Conservation (phyloP, 1,140 invertebrate species). For the Spodoptera litura region DNA sequence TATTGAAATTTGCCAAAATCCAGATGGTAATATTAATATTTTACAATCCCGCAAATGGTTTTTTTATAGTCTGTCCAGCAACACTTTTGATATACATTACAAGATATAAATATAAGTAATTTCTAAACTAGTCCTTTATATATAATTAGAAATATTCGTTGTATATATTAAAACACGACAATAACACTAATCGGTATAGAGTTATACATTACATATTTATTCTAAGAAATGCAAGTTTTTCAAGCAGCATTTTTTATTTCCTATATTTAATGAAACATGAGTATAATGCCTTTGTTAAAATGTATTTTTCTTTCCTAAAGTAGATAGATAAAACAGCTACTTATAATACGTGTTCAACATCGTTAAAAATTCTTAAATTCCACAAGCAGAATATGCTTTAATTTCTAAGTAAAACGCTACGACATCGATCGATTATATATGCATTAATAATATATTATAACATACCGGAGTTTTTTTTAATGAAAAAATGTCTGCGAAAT, state of each 20-base stretch:
- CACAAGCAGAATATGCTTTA: conserved; percentile 9
- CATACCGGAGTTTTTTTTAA: conserved; percentile 29
- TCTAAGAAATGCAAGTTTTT: not conserved
- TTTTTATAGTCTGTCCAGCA: conserved; percentile 81
- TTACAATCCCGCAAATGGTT: conserved; percentile 16
- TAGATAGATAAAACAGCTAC: not conserved
- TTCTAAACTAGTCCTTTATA: conserved; percentile 11
- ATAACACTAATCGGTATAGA: not conserved
- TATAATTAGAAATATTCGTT: conserved; percentile 28
- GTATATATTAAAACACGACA: conserved; percentile 18
- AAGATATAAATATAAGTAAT: conserved; percentile 6
- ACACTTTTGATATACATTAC: conserved; percentile 47
- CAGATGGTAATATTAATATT: conserved; percentile 19
- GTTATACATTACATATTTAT: not conserved
- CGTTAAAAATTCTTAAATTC: not conserved
- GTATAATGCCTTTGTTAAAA: not conserved
- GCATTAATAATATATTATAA: not conserved
- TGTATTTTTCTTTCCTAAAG: not conserved
- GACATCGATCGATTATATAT: conserved; percentile 2
- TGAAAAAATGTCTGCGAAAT: not conserved
- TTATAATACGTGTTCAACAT: too few relatives aligned
- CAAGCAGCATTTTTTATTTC: not conserved
- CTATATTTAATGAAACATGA: not conserved
- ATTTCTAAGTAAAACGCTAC: not conserved
- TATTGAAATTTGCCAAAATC: not conserved